Evolutionary conservation across 2,888 invertebrate genomes (phyloP).

Genomic region (Troides oblongomaculatus): DNA sequence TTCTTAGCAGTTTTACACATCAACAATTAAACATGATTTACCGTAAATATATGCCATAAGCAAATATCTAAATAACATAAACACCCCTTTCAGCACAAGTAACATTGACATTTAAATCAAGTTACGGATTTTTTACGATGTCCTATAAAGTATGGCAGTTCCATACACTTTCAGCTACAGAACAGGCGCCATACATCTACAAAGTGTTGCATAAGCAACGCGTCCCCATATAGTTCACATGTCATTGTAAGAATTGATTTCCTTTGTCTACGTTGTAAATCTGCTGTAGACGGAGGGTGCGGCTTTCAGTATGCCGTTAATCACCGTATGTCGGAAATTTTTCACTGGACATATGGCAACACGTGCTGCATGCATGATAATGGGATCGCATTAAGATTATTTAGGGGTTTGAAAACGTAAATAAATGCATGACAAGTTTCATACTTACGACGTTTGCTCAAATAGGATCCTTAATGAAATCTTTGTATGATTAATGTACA

Average conservation of each 20-base stretch:
- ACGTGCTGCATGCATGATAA: constrained; percentile 64
- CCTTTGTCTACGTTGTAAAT: constrained; percentile 72
- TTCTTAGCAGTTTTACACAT: no score
- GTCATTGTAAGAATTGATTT: constrained; percentile 70
- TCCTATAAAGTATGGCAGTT: background rate
- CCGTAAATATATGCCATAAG: no score
- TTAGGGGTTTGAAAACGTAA: constrained; percentile 43
- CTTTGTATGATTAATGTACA: constrained; percentile 33
- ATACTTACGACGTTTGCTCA: constrained; percentile 33
- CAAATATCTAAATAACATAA: no score
- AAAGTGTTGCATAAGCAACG: constrained; percentile 44
- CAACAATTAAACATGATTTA: no score
- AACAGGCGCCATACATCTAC: constrained; percentile 39
- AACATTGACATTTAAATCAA: no score
- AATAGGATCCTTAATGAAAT: constrained; percentile 52
- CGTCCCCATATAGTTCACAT: constrained; percentile 62
- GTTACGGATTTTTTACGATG: no score
- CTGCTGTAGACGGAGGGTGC: constrained; percentile 60
- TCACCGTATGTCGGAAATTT: constrained; percentile 56
- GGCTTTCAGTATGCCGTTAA: constrained; percentile 54
- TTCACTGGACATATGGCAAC: constrained; percentile 52
- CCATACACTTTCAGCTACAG: constrained; percentile 41
- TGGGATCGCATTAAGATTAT: constrained; percentile 73
- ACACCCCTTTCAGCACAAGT: no score
- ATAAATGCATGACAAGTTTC: constrained; percentile 13